Percentiles rank a stretch among this genome's conserved stretches.
phyloP scores from a whole-genome alignment of 2,797 vertebrate genomes.

The Dryobates pubescens region DNA sequence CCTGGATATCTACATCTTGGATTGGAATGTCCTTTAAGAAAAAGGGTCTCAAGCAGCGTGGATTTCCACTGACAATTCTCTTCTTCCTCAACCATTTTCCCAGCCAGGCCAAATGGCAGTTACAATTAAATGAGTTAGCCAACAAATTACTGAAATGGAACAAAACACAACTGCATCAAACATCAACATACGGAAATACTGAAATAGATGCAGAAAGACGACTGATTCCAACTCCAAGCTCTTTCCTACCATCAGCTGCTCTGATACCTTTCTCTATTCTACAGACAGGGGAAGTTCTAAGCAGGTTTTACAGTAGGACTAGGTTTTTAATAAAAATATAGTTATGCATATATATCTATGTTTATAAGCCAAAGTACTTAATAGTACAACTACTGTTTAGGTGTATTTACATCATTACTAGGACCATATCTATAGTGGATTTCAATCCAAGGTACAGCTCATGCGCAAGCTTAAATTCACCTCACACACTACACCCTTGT shows the following conservation, averaged over 20 bases:
- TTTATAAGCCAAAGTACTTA: neutral
- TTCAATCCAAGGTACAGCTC: neutral
- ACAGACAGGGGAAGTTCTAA: neutral
- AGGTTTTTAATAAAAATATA: neutral
- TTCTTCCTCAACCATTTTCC: conserved; percentile 96
- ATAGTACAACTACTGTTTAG: neutral
- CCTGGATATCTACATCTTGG: conserved; percentile 94
- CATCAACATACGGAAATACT: neutral
- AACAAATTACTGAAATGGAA: conserved; percentile 89
- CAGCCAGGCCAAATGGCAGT: conserved; percentile 96
- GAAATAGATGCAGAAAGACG: neutral
- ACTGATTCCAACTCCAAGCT: neutral
- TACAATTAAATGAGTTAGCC: conserved; percentile 96
- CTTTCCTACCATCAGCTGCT: neutral
- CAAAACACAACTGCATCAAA: conserved; percentile 13
- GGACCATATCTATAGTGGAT: neutral
- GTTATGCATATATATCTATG: neutral
- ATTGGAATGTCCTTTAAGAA: conserved; percentile 99
- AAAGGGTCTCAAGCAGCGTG: conserved; percentile 94
- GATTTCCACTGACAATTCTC: conserved; percentile 95
- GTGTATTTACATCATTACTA: neutral
- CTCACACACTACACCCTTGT: rapidly evolving
- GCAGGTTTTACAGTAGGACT: neutral
- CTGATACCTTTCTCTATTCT: neutral
- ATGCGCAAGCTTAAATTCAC: neutral